phyloP scores from a whole-genome alignment of 2,888 invertebrate species.

The Mythimna loreyi region DNA sequence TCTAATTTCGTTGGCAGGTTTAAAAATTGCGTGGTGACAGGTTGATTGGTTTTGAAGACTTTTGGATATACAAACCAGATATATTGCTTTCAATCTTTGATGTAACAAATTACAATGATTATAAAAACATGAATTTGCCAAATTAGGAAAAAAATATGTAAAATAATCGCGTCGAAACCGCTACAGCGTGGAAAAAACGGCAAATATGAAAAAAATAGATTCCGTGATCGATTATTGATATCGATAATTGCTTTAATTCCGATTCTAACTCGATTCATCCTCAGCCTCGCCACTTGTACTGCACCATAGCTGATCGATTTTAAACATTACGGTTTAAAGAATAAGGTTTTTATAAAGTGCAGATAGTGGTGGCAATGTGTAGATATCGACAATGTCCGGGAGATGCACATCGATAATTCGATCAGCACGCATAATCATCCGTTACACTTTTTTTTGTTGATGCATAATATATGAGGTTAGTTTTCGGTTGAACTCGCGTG shows the following conservation, averaged over 20 bases:
- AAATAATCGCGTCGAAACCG: constrained; percentile 14
- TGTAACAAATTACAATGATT: no score
- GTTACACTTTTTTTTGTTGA: constrained; percentile 65
- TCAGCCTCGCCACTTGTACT: constrained; percentile 52
- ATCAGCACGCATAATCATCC: constrained; percentile 79
- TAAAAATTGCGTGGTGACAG: constrained; percentile 14
- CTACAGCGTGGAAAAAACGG: constrained; percentile 25
- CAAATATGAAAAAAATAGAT: constrained; percentile 32
- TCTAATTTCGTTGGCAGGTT: constrained; percentile 26
- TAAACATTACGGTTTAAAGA: constrained; percentile 55
- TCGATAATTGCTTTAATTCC: constrained; percentile 79
- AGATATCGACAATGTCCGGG: constrained; percentile 81
- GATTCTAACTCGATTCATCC: constrained; percentile 77
- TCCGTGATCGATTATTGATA: constrained; percentile 64
- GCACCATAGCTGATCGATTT: constrained; percentile 35
- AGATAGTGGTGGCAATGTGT: constrained; percentile 35
- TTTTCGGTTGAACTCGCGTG: constrained; percentile 45
- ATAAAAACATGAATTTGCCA: no score
- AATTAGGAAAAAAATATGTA: neutral
- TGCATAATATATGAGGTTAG: constrained; percentile 47
- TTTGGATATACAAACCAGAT: constrained; percentile 2
- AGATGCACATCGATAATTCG: constrained; percentile 86
- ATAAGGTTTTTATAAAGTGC: constrained; percentile 41
- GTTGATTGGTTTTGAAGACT: constrained; percentile 18
- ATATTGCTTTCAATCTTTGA: no score